These are phyloP conservation scores for Cinclus cinclus DNA, from an alignment of 2,113 vertebrate genomes.

Conservation along the genomic window DNA sequence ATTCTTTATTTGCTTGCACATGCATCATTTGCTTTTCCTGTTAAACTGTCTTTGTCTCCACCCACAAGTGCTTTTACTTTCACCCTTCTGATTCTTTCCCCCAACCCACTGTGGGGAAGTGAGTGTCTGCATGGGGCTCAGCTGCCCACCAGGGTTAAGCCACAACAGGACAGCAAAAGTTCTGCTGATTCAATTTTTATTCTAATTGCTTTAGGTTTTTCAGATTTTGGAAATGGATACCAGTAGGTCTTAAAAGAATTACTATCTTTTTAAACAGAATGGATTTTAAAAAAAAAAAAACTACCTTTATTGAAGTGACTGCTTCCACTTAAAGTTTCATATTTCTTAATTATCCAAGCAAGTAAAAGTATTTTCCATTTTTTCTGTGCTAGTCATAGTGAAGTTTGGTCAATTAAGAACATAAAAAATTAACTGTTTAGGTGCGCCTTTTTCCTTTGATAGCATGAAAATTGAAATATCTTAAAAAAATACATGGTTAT, in stretches of 20 bases:
- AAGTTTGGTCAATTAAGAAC: not conserved
- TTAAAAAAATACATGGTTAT: not conserved
- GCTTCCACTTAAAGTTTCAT: not conserved
- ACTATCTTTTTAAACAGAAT: not conserved
- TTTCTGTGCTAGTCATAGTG: not conserved
- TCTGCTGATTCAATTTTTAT: not conserved
- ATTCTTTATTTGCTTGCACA: not conserved
- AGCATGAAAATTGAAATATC: not conserved
- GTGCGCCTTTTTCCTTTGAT: not conserved
- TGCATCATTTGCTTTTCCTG: not conserved
- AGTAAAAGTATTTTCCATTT: not conserved
- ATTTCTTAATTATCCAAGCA: not conserved
- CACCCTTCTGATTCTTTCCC: not conserved
- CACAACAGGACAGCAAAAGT: not conserved
- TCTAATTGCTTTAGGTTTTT: not conserved
- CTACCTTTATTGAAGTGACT: not conserved
- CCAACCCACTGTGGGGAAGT: not conserved
- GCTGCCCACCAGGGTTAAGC: not conserved
- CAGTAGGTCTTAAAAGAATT: not conserved
- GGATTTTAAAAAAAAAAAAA: not conserved
- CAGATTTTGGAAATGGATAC: not conserved
- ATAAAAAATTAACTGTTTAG: not conserved
- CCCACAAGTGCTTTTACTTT: not conserved
- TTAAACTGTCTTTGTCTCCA: not conserved
- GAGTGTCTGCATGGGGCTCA: not conserved